phyloP scores from a whole-genome alignment of 2,797 vertebrate species.

The Chiloscyllium punctatum region DNA sequence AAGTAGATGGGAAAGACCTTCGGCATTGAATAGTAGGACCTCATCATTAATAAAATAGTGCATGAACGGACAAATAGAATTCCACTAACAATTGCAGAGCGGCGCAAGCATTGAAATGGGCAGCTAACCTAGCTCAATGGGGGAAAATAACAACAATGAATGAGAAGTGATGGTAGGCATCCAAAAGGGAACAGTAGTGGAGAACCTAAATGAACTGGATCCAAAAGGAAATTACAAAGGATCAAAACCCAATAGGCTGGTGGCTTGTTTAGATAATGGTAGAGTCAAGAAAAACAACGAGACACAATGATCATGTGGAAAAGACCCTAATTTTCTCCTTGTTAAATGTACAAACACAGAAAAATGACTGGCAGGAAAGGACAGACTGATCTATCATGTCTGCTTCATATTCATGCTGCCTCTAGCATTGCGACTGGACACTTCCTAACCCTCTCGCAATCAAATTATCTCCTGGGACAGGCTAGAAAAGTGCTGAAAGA shows the following conservation, averaged over 20 bases:
- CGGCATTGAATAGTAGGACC: constrained; percentile 35
- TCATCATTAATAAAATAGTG: constrained; percentile 36
- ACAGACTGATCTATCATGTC: not conserved
- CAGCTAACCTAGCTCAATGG: not conserved
- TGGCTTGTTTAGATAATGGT: not conserved
- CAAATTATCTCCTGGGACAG: not conserved
- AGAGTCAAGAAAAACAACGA: not conserved
- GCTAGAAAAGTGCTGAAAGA: not conserved
- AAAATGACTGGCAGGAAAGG: not conserved
- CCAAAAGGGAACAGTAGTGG: not conserved
- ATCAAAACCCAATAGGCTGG: not conserved
- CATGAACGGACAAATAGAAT: constrained; percentile 16
- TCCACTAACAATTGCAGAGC: not conserved
- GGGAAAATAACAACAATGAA: not conserved
- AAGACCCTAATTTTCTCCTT: not conserved
- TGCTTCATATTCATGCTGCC: not conserved
- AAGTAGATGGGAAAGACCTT: constrained; percentile 35
- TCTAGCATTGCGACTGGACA: not conserved
- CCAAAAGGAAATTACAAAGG: not conserved
- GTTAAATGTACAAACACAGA: not conserved
- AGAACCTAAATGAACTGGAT: not conserved
- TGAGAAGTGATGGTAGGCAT: not conserved
- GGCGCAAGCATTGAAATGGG: not conserved
- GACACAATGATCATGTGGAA: not conserved
- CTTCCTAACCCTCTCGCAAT: not conserved